Percentiles rank a stretch among this genome's conserved stretches.
Conservation (phyloP, 2,797 vertebrate genomes). For the Chloroceryle inda region DNA sequence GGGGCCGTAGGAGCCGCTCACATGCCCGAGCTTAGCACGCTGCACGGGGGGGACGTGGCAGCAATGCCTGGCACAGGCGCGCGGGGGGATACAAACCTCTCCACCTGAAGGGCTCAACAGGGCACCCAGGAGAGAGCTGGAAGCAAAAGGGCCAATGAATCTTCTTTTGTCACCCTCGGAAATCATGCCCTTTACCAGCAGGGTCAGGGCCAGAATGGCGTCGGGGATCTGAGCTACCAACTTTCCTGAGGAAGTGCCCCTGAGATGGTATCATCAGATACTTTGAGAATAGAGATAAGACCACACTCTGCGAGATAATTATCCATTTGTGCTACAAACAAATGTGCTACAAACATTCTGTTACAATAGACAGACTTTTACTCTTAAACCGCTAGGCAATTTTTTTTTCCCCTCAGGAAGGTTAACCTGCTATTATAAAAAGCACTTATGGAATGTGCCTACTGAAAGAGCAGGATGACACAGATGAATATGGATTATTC, state of each 20-base stretch:
- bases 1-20: background rate
- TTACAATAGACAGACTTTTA: constrained; percentile 11
- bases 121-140: background rate
- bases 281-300: constrained; percentile 48
- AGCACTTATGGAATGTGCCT: constrained; percentile 7
- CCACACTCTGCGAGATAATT: constrained; percentile 64
- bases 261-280: constrained; percentile 67
- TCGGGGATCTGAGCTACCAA: constrained; percentile 27
- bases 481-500: background rate
- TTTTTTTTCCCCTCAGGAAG: background rate
- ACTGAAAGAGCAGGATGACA: background rate
- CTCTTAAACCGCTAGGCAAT: background rate
- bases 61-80: background rate
- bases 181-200: background rate
- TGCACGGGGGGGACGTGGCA: background rate
- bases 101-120: rapidly evolving
- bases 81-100: rapidly evolving
- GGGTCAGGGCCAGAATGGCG: background rate
- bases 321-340: constrained; percentile 23
- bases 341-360: constrained; percentile 36
- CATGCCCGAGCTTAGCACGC: constrained; percentile 5
- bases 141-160: background rate
- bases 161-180: background rate
- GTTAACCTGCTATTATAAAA: constrained; percentile 23
- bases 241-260: constrained; percentile 81